A percentile compares a stretch with the other conserved stretches of the same genome.
phyloP scores from a whole-genome alignment of 2,113 vertebrate species.

The Scalopus aquaticus region DNA sequence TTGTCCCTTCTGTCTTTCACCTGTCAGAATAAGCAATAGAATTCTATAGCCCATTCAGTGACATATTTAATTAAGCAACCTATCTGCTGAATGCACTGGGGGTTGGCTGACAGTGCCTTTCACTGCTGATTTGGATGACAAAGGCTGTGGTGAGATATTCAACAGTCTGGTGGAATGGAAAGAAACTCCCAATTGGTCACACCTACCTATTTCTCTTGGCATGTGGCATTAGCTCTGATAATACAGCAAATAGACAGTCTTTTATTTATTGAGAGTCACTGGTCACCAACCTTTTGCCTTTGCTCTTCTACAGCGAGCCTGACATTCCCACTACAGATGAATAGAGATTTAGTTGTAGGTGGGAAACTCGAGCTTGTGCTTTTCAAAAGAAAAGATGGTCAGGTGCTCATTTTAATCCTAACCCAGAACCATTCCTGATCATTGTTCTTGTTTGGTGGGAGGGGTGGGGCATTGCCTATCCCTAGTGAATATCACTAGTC shows the following conservation, averaged over 20 bases:
- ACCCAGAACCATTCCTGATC: background rate
- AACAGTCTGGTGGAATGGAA: slow-evolving; percentile 43
- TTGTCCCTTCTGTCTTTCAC: slow-evolving; percentile 73
- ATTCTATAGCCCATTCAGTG: slow-evolving; percentile 54
- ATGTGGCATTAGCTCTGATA: background rate
- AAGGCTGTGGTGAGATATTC: slow-evolving; percentile 63
- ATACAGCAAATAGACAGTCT: background rate
- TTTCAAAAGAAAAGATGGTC: background rate
- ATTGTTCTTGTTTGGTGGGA: background rate
- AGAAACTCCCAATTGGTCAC: slow-evolving; percentile 73
- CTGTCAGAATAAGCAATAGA: slow-evolving; percentile 73
- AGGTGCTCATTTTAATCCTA: slow-evolving; percentile 15
- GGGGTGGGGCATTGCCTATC: slow-evolving; percentile 43
- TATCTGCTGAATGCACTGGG: slow-evolving; percentile 41
- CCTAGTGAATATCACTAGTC: background rate
- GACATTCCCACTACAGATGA: background rate
- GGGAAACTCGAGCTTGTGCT: slow-evolving; percentile 41
- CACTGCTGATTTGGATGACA: slow-evolving; percentile 44
- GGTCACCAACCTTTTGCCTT: background rate
- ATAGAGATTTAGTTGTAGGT: slow-evolving; percentile 30
- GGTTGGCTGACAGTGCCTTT: slow-evolving; percentile 62
- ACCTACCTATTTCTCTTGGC: slow-evolving; percentile 48
- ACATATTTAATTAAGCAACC: slow-evolving; percentile 79
- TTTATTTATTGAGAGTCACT: slow-evolving; percentile 68
- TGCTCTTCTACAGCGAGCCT: slow-evolving; percentile 45